Evolutionary conservation across 2,888 invertebrate genomes (phyloP).

Genomic region (Leptarthrus brevirostris): DNA sequence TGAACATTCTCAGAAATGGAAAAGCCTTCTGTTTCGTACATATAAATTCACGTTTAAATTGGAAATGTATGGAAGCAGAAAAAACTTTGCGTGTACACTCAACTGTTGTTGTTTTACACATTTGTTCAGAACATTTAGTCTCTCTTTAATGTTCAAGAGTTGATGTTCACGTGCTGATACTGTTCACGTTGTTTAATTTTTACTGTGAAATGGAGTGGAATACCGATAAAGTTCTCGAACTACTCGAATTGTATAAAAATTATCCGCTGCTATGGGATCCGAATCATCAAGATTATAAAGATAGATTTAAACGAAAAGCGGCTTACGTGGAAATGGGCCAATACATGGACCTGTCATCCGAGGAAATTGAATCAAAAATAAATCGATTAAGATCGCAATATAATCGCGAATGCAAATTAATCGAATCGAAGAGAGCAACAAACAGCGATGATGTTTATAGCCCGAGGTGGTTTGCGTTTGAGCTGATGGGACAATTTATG

Average conservation of each 20-base stretch:
- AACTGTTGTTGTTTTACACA: too few species aligned
- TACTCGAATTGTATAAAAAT: neutral
- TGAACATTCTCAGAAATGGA: too few species aligned
- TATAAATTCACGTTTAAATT: too few species aligned
- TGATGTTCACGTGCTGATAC: too few species aligned
- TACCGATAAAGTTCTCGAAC: neutral
- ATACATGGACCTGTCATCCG: neutral
- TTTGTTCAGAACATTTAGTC: too few species aligned
- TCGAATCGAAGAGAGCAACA: neutral
- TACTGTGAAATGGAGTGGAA: neutral
- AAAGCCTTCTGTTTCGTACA: too few species aligned
- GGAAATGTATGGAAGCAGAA: too few species aligned
- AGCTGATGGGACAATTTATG: neutral
- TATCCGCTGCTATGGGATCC: neutral
- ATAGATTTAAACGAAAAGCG: constrained; percentile 1
- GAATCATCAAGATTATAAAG: neutral
- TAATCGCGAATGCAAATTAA: neutral
- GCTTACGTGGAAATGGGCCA: neutral
- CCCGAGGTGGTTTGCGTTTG: constrained; percentile 1
- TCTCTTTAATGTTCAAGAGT: too few species aligned
- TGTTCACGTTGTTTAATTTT: too few species aligned
- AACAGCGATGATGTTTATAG: neutral
- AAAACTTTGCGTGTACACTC: too few species aligned
- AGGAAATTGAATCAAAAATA: neutral
- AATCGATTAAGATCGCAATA: neutral